Base-by-base conservation (phyloP, 2,888 invertebrate genomes). In the Parascotia fuliginaria region DNA sequence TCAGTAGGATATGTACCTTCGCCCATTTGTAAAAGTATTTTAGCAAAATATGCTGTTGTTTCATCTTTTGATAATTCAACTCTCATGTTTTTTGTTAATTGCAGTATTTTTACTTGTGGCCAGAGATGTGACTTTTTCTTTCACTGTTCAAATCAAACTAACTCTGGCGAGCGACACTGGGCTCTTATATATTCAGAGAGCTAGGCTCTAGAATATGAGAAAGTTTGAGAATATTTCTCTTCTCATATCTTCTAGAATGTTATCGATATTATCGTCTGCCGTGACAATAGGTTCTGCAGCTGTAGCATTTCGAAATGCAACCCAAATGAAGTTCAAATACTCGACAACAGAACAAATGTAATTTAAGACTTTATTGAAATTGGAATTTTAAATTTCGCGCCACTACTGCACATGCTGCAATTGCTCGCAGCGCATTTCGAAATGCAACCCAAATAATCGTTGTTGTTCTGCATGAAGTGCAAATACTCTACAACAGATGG, bases 371-470 rank as follows among this genome's bases (percentile, higher is more conserved):
- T 27, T 27, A 27, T 27, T 27, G 7, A 27, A 27, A 27, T 27
- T 27, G 27, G 27, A 33, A 4, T 33, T 33, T 33, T 13, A 27
- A 5, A 27, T 27, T 27, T 27, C 27, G 36, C 36, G 9, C 11
- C 11, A 15, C 9, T 15, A 36, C 11, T 19, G 6, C 11, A 15
- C 13, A 19, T 15, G 36, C 16, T 36, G 19, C 36, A 36, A 36
- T 36, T 36, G 36, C 15, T 36, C 16, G 36, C 36, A 36, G 36
- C 36, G 36, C 36, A 5, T 36, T 36, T 15, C 36, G 36, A 19
- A 36, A 36, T 36, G 36, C 36, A 34, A 34, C 34, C 34, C 34
- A 34, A 34, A 34, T 34, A 15, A 34, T 34, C 34, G 34, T 34
- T n/a, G n/a, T n/a, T 34, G 34, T 34, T 34, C 34, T 34, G 34